Evolutionary conservation across 2,888 invertebrate genomes (phyloP).

Genomic region (Cabera pusaria): DNA sequence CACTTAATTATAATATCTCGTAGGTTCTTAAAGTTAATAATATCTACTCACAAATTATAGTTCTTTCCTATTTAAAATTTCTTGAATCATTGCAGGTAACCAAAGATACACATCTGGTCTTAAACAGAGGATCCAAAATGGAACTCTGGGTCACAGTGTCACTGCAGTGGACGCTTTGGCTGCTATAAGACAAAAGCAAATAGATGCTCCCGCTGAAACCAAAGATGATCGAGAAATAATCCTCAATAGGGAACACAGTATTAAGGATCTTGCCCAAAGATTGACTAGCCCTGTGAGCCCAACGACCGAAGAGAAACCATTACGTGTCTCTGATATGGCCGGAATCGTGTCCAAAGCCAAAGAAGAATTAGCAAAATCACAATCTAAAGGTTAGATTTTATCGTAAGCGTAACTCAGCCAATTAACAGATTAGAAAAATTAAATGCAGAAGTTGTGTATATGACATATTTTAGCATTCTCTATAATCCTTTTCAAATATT

Average conservation of each 20-base stretch:
- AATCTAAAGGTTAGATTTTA: slow-evolving; percentile 86
- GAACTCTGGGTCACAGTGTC: slow-evolving; percentile 80
- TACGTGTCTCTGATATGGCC: slow-evolving; percentile 91
- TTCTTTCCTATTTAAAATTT: slow-evolving; percentile 14
- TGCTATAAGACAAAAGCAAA: slow-evolving; percentile 76
- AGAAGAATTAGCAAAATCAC: slow-evolving; percentile 94
- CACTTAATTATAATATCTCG: no score
- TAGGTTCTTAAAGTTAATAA: no score
- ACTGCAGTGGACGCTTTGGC: slow-evolving; percentile 67
- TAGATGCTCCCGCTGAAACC: slow-evolving; percentile 84
- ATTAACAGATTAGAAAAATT: no score
- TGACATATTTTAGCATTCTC: no score
- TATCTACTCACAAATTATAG: no score
- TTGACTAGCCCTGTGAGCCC: slow-evolving; percentile 86
- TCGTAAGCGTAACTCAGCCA: neutral
- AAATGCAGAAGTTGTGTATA: no score
- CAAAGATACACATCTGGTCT: slow-evolving; percentile 82
- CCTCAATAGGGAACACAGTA: slow-evolving; percentile 91
- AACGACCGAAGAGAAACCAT: slow-evolving; percentile 84
- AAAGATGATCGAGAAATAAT: slow-evolving; percentile 85
- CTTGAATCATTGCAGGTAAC: no score
- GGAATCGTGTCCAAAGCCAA: slow-evolving; percentile 97
- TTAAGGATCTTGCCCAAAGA: slow-evolving; percentile 94
- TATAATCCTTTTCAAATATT: no score
- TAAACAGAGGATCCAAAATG: slow-evolving; percentile 84